Evolutionary conservation across 2,113 vertebrate genomes (phyloP).

Genomic region (Sorex araneus): DNA sequence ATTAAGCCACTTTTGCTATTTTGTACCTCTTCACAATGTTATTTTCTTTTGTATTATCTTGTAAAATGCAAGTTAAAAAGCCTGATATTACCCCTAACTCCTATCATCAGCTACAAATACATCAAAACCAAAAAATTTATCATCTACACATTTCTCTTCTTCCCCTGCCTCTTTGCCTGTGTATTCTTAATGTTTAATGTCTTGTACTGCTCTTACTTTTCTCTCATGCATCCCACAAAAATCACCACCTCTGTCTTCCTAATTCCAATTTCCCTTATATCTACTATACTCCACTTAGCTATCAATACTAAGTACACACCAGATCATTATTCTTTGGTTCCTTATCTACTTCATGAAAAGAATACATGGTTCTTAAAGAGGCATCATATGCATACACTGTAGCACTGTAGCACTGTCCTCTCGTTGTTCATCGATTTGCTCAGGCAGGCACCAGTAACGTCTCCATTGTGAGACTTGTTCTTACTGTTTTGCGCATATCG

Average conservation of each 20-base stretch:
- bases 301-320: slow-evolving; percentile 15
- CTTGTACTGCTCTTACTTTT: slow-evolving; percentile 28
- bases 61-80: background rate
- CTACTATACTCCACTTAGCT: slow-evolving; percentile 13
- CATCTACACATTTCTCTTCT: slow-evolving; percentile 23
- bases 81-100: background rate
- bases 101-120: background rate
- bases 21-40: background rate
- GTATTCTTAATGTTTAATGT: background rate
- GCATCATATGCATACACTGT: background rate
- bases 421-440: too few relatives aligned
- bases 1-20: background rate
- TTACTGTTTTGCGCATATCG: too few relatives aligned
- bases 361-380: background rate
- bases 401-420: too few relatives aligned
- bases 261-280: slow-evolving; percentile 17
- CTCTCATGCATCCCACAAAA: slow-evolving; percentile 25
- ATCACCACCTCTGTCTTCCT: background rate
- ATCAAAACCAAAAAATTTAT: slow-evolving; percentile 54
- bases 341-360: slow-evolving; percentile 44
- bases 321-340: slow-evolving; percentile 1
- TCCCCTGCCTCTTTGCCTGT: background rate
- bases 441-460: too few relatives aligned
- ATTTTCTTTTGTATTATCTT: background rate
- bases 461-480: too few relatives aligned